phyloP scores from a whole-genome alignment of 2,113 vertebrate genomes.

The Abramis brama region DNA sequence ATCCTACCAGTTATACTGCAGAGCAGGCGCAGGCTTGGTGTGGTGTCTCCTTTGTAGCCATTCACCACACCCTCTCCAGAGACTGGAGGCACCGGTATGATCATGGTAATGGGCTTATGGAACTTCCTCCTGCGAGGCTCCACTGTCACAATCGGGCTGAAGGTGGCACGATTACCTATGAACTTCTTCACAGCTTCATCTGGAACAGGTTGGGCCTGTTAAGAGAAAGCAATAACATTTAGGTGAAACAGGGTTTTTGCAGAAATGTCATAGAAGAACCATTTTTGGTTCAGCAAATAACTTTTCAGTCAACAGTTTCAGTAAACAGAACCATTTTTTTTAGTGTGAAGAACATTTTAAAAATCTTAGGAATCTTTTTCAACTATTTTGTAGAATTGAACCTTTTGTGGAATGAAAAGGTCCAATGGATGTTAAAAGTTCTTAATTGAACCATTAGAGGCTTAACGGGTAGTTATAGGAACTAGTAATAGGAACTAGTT shows the following conservation, averaged over 20 bases:
- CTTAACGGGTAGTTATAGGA: too few relatives aligned
- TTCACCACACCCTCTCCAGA: constrained; percentile 88
- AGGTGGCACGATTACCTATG: constrained; percentile 94
- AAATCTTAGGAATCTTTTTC: background rate
- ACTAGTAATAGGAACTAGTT: too few relatives aligned
- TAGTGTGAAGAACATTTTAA: too few relatives aligned
- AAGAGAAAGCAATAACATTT: background rate
- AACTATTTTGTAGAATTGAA: background rate
- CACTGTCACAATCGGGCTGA: constrained; percentile 98
- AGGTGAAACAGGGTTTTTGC: background rate
- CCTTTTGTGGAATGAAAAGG: background rate
- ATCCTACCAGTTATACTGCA: constrained; percentile 96
- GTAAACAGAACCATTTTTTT: too few relatives aligned
- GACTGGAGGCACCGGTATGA: constrained; percentile 91
- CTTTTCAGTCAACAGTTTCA: too few relatives aligned
- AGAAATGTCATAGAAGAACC: too few relatives aligned
- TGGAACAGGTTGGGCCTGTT: constrained; percentile 92
- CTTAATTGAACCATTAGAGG: background rate
- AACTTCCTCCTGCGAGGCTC: constrained; percentile 97
- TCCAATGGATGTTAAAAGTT: background rate
- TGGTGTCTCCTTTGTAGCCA: constrained; percentile 91
- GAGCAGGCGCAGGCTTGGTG: constrained; percentile 90
- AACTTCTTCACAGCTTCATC: constrained; percentile 95
- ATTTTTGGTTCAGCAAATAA: too few relatives aligned
- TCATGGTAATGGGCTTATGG: constrained; percentile 99